A percentile compares a stretch with the other conserved stretches of the same genome.
Evolutionary conservation across 1,140 invertebrate species (phyloP).

Genomic region (Apis cerana): DNA sequence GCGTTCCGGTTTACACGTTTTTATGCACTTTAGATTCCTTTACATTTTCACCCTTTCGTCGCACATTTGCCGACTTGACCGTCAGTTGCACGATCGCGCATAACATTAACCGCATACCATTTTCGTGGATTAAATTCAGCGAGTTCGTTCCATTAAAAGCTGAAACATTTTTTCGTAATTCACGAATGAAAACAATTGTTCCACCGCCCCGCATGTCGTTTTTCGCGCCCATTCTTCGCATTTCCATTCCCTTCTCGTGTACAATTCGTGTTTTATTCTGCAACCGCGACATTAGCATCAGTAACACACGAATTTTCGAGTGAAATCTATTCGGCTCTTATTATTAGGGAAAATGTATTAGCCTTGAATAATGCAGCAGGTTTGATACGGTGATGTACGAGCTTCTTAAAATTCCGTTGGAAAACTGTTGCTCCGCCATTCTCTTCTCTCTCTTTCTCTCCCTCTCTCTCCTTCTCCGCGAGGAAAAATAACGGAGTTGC

Average conservation of each 20-base stretch:
- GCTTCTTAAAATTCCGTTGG: conserved; percentile 42
- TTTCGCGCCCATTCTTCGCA: too few species aligned
- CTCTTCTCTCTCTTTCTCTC: neutral
- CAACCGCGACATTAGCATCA: neutral
- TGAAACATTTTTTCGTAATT: neutral
- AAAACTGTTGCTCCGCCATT: conserved; percentile 38
- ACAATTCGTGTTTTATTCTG: neutral
- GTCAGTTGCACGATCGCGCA: too few species aligned
- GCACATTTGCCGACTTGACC: neutral
- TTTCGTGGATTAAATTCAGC: neutral
- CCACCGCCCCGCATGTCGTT: too few species aligned
- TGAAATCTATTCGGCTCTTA: conserved; percentile 32
- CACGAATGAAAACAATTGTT: neutral
- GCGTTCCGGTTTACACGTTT: too few species aligned
- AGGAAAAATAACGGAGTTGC: conserved; percentile 29
- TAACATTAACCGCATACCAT: neutral
- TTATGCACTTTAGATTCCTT: neutral
- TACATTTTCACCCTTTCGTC: neutral
- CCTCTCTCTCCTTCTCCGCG: neutral
- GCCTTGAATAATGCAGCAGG: conserved; percentile 45
- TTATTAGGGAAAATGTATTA: conserved; percentile 33
- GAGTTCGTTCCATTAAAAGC: neutral
- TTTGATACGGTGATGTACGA: conserved; percentile 44
- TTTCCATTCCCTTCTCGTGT: neutral
- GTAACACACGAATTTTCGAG: neutral